phyloP scores from a whole-genome alignment of 1,140 invertebrate species.

The Lordiphosa stackelbergi region DNA sequence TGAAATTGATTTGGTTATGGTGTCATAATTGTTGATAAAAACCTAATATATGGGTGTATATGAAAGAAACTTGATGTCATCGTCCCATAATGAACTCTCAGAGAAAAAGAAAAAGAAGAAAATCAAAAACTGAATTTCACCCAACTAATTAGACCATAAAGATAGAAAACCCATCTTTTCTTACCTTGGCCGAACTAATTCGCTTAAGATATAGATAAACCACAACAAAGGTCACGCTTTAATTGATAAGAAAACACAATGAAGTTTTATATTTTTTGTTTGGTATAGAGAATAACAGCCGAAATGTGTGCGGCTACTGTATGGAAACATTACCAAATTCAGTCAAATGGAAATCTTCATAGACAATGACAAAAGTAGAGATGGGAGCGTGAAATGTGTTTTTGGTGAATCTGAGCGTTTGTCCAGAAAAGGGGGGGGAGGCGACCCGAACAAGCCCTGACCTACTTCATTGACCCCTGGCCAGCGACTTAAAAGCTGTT shows the following conservation, averaged over 20 bases:
- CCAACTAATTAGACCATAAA: constrained; percentile 72
- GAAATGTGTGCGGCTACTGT: constrained; percentile 29
- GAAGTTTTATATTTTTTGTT: constrained; percentile 26
- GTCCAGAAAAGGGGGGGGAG: too few relatives aligned
- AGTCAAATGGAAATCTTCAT: constrained; percentile 61
- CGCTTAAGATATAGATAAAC: constrained; percentile 58
- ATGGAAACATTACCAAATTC: constrained; percentile 26
- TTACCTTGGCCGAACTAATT: constrained; percentile 55
- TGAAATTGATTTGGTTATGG: constrained; percentile 44
- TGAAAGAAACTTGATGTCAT: constrained; percentile 48
- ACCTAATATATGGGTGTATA: constrained; percentile 4
- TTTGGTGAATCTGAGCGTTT: neutral
- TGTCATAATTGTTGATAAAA: constrained; percentile 42
- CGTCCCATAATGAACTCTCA: constrained; percentile 41
- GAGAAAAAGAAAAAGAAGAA: neutral
- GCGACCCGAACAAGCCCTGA: too few relatives aligned
- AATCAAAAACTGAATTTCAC: constrained; percentile 45
- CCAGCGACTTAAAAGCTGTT: too few relatives aligned
- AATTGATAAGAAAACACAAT: constrained; percentile 73
- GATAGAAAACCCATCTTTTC: constrained; percentile 26
- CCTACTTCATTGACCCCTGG: too few relatives aligned
- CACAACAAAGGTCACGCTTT: constrained; percentile 75
- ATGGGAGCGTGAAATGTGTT: neutral
- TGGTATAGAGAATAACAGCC: constrained; percentile 8
- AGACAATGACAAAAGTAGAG: constrained; percentile 17